Percentiles rank a stretch among this genome's conserved stretches.
phyloP scores from a whole-genome alignment of 2,888 invertebrate species.

The Athalia circularis region DNA sequence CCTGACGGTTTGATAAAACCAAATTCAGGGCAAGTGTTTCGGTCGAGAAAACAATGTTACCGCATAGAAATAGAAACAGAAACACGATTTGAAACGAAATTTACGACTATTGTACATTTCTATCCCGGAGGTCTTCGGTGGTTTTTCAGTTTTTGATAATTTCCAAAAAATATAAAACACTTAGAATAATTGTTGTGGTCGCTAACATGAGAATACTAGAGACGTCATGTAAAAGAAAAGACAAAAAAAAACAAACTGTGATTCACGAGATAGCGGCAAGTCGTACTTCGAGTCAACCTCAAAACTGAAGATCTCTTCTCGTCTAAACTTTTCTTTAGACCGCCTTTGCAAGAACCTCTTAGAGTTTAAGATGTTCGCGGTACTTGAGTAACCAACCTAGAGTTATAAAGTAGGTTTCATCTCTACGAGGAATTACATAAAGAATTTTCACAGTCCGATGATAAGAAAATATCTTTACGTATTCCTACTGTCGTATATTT shows the following conservation, averaged over 20 bases:
- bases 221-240: too few relatives aligned
- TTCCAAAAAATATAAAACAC: too few relatives aligned
- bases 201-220: too few relatives aligned
- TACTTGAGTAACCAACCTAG: conserved; percentile 21
- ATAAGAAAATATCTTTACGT: too few relatives aligned
- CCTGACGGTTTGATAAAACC: conserved; percentile 14
- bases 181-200: too few relatives aligned
- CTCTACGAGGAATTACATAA: too few relatives aligned
- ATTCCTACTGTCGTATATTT: too few relatives aligned
- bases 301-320: conserved; percentile 19
- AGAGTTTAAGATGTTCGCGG: conserved; percentile 12
- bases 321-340: conserved; percentile 20
- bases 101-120: too few relatives aligned
- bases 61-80: not conserved
- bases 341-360: not conserved
- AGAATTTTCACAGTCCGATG: too few relatives aligned
- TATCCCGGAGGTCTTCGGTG: too few relatives aligned
- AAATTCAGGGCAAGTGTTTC: conserved; percentile 28
- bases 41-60: conserved; percentile 9
- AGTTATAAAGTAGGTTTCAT: conserved; percentile 11
- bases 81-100: not conserved
- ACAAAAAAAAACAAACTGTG: too few relatives aligned
- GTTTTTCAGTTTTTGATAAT: too few relatives aligned
- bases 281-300: conserved; percentile 6
- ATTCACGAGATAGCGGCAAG: not conserved